Conservation (phyloP, 2,113 vertebrate genomes). For the Daboia siamensis region DNA sequence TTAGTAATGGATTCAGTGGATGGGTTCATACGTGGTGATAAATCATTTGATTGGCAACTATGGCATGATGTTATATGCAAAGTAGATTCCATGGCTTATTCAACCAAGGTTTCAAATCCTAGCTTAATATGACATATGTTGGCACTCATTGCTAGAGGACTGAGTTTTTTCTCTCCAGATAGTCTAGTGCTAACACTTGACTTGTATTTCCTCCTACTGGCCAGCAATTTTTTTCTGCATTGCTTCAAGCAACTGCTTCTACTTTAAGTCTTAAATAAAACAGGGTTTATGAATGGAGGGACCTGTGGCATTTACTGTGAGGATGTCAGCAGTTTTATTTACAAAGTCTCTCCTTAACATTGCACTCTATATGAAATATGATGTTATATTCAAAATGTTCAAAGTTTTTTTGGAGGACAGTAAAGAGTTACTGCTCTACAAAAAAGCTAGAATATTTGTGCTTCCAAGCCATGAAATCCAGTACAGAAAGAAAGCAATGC, state of each 20-base stretch:
- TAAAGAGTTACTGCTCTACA: background rate
- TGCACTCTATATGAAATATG: background rate
- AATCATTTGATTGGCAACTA: background rate
- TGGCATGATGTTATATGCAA: background rate
- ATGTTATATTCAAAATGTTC: background rate
- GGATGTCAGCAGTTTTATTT: background rate
- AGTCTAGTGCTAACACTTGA: background rate
- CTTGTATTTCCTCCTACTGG: background rate
- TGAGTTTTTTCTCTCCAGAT: background rate
- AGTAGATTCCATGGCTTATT: background rate
- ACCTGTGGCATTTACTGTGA: background rate
- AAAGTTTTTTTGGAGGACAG: too few relatives aligned
- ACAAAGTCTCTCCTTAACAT: background rate
- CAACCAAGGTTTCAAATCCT: background rate
- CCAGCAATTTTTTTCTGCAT: background rate
- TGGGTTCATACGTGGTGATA: background rate
- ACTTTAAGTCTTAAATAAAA: background rate
- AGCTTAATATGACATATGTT: background rate
- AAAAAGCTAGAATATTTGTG: background rate
- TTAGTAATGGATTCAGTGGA: background rate
- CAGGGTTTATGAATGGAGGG: background rate
- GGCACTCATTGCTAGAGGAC: background rate
- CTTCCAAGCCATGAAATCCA: background rate
- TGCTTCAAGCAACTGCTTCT: background rate
- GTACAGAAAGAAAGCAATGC: background rate